Evolutionary conservation across 2,888 invertebrate genomes (phyloP).

Genomic region (Drosophila suboccidentalis): DNA sequence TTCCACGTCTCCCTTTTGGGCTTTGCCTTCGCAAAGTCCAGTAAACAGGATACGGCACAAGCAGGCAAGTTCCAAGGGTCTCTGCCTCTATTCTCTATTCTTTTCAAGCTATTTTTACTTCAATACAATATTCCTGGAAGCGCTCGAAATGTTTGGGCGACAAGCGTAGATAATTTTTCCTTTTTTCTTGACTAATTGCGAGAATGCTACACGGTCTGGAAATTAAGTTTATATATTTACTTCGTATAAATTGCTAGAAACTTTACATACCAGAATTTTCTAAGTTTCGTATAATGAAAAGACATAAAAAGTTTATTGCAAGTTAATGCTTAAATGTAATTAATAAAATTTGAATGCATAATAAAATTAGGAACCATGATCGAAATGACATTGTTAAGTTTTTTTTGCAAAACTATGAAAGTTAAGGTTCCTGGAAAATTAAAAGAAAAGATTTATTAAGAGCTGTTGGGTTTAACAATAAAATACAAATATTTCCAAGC

Average conservation of each 20-base stretch:
- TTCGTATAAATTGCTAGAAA: background rate
- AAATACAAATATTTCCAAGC: background rate
- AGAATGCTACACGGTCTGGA: background rate
- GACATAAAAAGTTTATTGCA: too few relatives aligned
- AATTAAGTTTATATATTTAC: background rate
- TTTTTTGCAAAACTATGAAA: too few relatives aligned
- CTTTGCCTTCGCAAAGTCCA: slow-evolving; percentile 75
- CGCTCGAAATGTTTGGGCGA: slow-evolving; percentile 12
- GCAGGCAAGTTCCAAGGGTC: slow-evolving; percentile 59
- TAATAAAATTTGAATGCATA: too few relatives aligned
- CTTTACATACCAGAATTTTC: background rate
- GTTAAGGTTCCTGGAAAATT: background rate
- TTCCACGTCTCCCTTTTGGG: slow-evolving; percentile 63
- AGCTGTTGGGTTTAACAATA: too few relatives aligned
- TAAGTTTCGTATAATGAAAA: too few relatives aligned
- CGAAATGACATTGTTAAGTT: too few relatives aligned
- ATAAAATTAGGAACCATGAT: too few relatives aligned
- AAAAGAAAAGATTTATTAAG: background rate
- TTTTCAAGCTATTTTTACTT: slow-evolving; percentile 61
- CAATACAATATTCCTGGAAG: slow-evolving; percentile 56
- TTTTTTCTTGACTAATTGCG: slow-evolving; percentile 4
- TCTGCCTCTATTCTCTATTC: slow-evolving; percentile 20
- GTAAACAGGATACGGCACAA: slow-evolving; percentile 45
- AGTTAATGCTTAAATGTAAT: too few relatives aligned
- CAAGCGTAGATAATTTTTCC: slow-evolving; percentile 19